Evolutionary conservation across 2,797 vertebrate genomes (phyloP).

Genomic region (Ammospiza maritima): DNA sequence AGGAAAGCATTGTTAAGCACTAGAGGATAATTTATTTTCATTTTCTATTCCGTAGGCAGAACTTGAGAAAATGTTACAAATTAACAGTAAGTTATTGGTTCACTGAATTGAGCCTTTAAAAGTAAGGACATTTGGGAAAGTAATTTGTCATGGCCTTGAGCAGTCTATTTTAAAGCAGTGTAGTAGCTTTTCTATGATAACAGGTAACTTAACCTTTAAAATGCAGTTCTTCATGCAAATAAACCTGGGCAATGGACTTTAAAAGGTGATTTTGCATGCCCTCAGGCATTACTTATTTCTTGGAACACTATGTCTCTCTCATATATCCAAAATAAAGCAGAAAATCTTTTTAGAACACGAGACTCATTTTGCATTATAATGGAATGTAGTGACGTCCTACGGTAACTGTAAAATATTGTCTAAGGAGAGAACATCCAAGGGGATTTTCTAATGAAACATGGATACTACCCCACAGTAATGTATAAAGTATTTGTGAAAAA

Average conservation of each 20-base stretch:
- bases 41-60: slow-evolving; percentile 10
- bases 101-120: slow-evolving; percentile 33
- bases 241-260: slow-evolving; percentile 1
- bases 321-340: not conserved
- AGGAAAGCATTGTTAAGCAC: slow-evolving; percentile 5
- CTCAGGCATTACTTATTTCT: not conserved
- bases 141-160: slow-evolving; percentile 36
- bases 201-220: slow-evolving; percentile 51
- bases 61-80: slow-evolving; percentile 57
- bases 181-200: not conserved
- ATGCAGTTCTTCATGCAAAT: slow-evolving; percentile 30
- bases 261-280: slow-evolving; percentile 27
- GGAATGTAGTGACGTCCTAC: not conserved
- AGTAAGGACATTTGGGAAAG: slow-evolving; percentile 15
- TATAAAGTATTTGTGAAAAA: not conserved
- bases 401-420: not conserved
- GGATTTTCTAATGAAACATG: not conserved
- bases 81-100: slow-evolving; percentile 51
- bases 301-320: not conserved
- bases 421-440: not conserved
- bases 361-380: not conserved
- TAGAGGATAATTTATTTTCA: slow-evolving; percentile 52
- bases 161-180: slow-evolving; percentile 5
- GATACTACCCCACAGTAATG: not conserved
- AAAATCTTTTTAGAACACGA: not conserved